Percentiles rank a stretch among this genome's conserved stretches.
Conservation (phyloP, 2,113 vertebrate genomes). For the Campylomormyrus tamandua region DNA sequence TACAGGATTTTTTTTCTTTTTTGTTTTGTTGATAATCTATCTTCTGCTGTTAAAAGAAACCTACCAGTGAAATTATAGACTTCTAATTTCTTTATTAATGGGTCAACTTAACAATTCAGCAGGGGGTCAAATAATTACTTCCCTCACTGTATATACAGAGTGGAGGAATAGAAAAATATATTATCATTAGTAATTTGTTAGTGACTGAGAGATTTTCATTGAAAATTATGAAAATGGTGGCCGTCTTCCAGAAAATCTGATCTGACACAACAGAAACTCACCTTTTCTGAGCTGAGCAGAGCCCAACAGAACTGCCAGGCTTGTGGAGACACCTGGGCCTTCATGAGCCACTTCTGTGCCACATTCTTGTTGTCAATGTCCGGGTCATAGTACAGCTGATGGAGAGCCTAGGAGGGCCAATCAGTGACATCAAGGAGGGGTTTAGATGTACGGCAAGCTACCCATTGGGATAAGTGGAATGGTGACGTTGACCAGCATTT, state of each 20-base stretch:
- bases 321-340: slow-evolving; percentile 94
- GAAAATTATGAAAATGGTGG: background rate
- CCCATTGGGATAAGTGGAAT: background rate
- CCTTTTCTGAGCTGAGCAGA: slow-evolving; percentile 86
- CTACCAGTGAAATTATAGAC: background rate
- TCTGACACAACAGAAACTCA: slow-evolving; percentile 28
- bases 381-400: slow-evolving; percentile 97
- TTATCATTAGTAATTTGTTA: no score
- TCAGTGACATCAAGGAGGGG: background rate
- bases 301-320: slow-evolving; percentile 99
- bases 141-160: background rate
- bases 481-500: background rate
- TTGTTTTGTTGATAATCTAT: background rate
- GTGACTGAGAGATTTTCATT: no score
- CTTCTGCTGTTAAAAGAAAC: background rate
- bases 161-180: background rate
- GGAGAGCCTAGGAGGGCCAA: slow-evolving; percentile 71
- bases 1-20: no score
- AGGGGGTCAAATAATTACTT: background rate
- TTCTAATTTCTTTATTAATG: no score
- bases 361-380: slow-evolving; percentile 99
- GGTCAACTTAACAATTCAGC: background rate
- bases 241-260: background rate
- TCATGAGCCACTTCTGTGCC: slow-evolving; percentile 99
- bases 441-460: background rate